These are phyloP conservation scores for Bufotes viridis DNA, from an alignment of 2,797 vertebrate genomes.

Conservation along the genomic window DNA sequence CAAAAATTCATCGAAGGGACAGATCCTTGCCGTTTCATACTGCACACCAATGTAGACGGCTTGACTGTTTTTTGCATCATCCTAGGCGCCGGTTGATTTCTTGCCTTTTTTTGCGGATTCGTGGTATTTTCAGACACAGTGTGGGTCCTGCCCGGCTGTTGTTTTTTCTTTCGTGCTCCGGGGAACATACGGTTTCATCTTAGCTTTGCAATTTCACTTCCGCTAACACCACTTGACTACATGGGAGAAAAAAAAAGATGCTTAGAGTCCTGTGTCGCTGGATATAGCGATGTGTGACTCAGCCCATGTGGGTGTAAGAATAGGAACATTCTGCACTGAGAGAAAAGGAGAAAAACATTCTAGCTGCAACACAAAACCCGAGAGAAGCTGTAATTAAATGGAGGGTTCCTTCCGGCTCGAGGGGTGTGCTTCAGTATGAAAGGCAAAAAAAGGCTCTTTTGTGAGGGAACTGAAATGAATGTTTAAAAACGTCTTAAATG, in stretches of 20 bases:
- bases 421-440: not conserved
- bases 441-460: not conserved
- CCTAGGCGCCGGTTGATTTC: not conserved
- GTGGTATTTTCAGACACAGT: not conserved
- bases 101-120: not conserved
- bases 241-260: not conserved
- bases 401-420: slow-evolving; percentile 14
- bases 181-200: slow-evolving; percentile 16
- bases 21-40: not conserved
- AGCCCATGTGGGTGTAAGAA: slow-evolving; percentile 44
- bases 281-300: slow-evolving; percentile 46
- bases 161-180: not conserved
- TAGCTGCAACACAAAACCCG: slow-evolving; percentile 3
- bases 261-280: slow-evolving; percentile 43
- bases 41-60: not conserved
- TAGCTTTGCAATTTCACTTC: slow-evolving; percentile 16
- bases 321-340: slow-evolving; percentile 39
- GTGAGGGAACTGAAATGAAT: slow-evolving; percentile 6
- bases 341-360: slow-evolving; percentile 7
- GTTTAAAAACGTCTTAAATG: not conserved
- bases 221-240: slow-evolving; percentile 12
- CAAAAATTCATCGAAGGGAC: no score
- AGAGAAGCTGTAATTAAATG: slow-evolving; percentile 28
- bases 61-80: not conserved
- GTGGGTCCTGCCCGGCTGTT: not conserved